Evolutionary conservation across 1,140 invertebrate genomes (phyloP).

Genomic region (Musca vetustissima): DNA sequence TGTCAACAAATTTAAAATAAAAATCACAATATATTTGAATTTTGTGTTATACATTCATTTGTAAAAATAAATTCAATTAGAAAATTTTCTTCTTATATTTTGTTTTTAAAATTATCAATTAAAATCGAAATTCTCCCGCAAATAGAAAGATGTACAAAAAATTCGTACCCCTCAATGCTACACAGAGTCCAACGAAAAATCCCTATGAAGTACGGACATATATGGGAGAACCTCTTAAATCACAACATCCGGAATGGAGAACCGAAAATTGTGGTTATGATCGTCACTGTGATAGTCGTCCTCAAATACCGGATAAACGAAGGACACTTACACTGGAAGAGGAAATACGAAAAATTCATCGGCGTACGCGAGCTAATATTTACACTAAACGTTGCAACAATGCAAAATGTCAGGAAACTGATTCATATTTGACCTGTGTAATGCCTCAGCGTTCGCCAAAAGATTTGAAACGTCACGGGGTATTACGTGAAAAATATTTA

Average conservation of each 20-base stretch:
- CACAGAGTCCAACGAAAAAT: slow-evolving; percentile 44
- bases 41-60: too few species aligned
- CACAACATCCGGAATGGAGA: slow-evolving; percentile 37
- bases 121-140: too few species aligned
- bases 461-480: slow-evolving; percentile 38
- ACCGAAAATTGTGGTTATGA: slow-evolving; percentile 35
- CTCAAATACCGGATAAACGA: slow-evolving; percentile 39
- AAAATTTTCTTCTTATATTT: slow-evolving; percentile 21
- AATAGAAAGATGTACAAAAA: slow-evolving; percentile 50
- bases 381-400: slow-evolving; percentile 34
- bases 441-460: slow-evolving; percentile 39
- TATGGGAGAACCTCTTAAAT: slow-evolving; percentile 37
- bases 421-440: slow-evolving; percentile 42
- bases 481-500: slow-evolving; percentile 43
- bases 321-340: slow-evolving; percentile 50
- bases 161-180: slow-evolving; percentile 47
- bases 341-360: slow-evolving; percentile 43
- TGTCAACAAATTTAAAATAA: not conserved
- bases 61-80: not conserved
- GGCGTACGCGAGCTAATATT: slow-evolving; percentile 43
- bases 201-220: slow-evolving; percentile 50
- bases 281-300: slow-evolving; percentile 33
- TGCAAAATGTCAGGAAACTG: slow-evolving; percentile 37
- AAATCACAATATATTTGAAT: not conserved
- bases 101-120: too few species aligned